A percentile compares a stretch with the other conserved stretches of the same genome.
phyloP scores from a whole-genome alignment of 1,140 invertebrate genomes.

The Macrobrachium nipponense region DNA sequence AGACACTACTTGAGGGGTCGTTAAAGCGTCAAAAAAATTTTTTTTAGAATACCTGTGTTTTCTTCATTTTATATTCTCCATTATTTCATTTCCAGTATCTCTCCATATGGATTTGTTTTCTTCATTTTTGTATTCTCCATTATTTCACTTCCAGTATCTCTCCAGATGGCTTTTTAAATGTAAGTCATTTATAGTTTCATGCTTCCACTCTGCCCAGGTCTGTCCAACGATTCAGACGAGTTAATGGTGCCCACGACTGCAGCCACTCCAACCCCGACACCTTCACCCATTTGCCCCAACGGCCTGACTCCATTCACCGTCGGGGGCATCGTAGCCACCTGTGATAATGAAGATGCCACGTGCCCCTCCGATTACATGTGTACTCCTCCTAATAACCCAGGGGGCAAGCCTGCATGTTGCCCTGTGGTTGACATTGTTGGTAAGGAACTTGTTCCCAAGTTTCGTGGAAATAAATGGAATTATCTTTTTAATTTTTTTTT shows the following conservation, averaged over 20 bases:
- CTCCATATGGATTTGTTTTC: background rate
- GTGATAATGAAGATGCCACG: constrained; percentile 36
- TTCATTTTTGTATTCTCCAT: too few species aligned
- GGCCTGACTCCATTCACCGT: constrained; percentile 56
- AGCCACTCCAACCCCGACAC: background rate
- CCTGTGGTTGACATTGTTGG: constrained; percentile 64
- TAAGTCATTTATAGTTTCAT: too few species aligned
- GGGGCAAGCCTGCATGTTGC: constrained; percentile 67
- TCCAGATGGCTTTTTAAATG: background rate
- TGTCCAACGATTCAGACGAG: constrained; percentile 53
- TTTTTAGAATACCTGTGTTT: too few species aligned
- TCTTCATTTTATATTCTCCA: too few species aligned
- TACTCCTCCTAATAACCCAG: constrained; percentile 34
- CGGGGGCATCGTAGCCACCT: constrained; percentile 52
- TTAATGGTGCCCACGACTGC: constrained; percentile 9
- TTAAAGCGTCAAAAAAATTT: too few species aligned
- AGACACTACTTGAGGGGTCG: too few species aligned
- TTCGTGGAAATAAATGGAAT: too few species aligned
- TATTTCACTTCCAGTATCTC: background rate
- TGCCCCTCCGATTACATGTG: constrained; percentile 60
- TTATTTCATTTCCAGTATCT: background rate
- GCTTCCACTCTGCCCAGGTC: background rate
- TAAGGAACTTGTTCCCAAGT: background rate
- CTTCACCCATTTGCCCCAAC: constrained; percentile 42
- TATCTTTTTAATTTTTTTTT: background rate